phyloP scores from a whole-genome alignment of 2,888 invertebrate species.

The Coelopa pilipes region DNA sequence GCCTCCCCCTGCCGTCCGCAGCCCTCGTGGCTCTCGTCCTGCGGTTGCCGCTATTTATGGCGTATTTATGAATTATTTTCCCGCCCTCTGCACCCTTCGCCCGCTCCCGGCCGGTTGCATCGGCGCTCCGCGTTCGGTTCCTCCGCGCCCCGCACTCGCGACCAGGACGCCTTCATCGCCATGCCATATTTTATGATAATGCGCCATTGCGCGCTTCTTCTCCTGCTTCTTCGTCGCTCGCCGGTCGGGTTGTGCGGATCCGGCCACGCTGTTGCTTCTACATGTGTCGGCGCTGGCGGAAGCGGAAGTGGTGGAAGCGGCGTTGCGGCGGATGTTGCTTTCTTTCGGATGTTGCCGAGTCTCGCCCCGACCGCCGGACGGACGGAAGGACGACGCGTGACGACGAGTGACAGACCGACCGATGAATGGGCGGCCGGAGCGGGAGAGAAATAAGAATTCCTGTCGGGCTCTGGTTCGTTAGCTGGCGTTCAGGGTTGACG shows the following conservation, averaged over 20 bases:
- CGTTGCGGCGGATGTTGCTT: neutral
- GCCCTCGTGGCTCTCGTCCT: conserved; percentile 2
- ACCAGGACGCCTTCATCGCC: neutral
- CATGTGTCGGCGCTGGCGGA: neutral
- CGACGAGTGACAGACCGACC: neutral
- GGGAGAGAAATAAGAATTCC: neutral
- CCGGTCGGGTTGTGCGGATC: neutral
- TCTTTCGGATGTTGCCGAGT: neutral
- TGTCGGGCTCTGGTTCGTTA: conserved; percentile 24
- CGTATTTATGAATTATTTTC: conserved; percentile 14
- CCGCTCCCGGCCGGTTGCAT: neutral
- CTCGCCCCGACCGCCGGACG: neutral
- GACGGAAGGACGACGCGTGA: too few species aligned
- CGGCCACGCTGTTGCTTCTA: conserved; percentile 4
- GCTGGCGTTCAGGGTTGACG: neutral
- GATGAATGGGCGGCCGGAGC: neutral
- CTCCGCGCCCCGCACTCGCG: conserved; percentile 3
- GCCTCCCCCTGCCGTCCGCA: conserved; percentile 1
- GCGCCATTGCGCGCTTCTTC: conserved; percentile 9
- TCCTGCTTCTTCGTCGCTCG: conserved; percentile 8
- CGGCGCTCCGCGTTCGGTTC: neutral
- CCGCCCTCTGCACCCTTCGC: neutral
- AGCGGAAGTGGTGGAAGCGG: neutral
- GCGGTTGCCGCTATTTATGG: conserved; percentile 10
- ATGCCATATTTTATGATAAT: conserved; percentile 26